Base-by-base conservation (phyloP, 2,888 invertebrate genomes). In the Hypercompe scribonia region DNA sequence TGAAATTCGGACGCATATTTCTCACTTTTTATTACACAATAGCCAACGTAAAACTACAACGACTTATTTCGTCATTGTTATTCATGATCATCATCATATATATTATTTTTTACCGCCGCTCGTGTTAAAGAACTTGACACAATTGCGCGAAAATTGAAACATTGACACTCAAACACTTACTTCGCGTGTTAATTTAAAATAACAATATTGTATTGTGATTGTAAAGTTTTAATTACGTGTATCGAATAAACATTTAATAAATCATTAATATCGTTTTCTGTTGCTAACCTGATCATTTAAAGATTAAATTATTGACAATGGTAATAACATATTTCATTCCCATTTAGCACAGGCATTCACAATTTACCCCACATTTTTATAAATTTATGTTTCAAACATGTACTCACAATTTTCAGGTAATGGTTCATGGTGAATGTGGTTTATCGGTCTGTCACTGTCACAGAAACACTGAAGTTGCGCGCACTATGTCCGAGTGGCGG, bases 351-450 rank as follows among this genome's bases (percentile, higher is more conserved):
- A 24, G 13, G 34, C 31, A 18, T 46, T 18, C n/a, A 61, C 65
- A 28, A 10, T 63, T 50, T 33, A 65, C 31, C 31, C 31, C 68
- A 36, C 72, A 28, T 15, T 46, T 70, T 50, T 64, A 68, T 68
- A 70, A 73, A 68, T 73, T n/a, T 68, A 31, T 36, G 39, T 42
- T 33, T 61, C n/a, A 78, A 71, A 71, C 61, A 73, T 72, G 74
- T 77, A 94, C 95, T 95, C 90, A 95, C 95, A 82, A 92, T 91
- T 93, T 90, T 93, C 78, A 92, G 84, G 92, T 92, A 92, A 89
- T 88, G 90, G 86, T 90, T 93, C 95, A 94, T 95, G 82, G 83
- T 90, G 89, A 74, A 79, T 83, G 74, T 81, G 75, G 83, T 78
- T 78, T 73, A 78, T 74, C 74, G 75, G 81, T 83, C 79, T 81